phyloP scores from a whole-genome alignment of 2,888 invertebrate species.

The Ischnura elegans region DNA sequence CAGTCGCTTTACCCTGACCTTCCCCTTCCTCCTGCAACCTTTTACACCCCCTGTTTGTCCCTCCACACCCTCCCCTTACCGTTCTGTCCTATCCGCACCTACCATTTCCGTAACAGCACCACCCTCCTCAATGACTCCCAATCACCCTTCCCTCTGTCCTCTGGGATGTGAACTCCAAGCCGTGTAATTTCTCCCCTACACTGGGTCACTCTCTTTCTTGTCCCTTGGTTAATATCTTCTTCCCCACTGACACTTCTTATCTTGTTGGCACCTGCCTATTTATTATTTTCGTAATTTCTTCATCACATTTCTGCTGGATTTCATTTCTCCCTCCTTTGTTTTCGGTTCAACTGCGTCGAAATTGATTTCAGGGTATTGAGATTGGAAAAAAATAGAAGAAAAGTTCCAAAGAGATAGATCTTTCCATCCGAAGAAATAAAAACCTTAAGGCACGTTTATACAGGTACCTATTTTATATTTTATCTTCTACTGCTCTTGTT shows the following conservation, averaged over 20 bases:
- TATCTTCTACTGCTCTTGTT: no score
- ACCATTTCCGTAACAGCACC: neutral
- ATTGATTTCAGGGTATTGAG: no score
- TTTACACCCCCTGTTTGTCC: neutral
- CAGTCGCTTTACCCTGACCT: neutral
- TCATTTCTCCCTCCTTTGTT: no score
- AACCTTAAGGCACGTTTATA: no score
- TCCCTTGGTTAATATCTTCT: constrained; percentile 12
- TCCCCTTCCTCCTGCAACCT: neutral
- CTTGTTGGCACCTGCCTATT: neutral
- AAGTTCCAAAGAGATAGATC: no score
- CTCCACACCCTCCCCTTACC: neutral
- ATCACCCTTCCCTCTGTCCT: neutral
- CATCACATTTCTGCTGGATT: no score
- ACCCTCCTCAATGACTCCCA: neutral
- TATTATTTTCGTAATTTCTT: no score
- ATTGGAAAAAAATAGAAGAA: no score
- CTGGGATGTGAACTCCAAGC: constrained; percentile 22
- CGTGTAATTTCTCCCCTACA: neutral
- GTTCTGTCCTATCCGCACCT: neutral
- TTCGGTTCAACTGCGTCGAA: no score
- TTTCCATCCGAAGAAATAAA: no score
- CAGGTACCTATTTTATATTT: no score
- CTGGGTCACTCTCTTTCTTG: neutral
- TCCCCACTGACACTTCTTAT: no score